Percentiles rank a stretch among this genome's conserved stretches.
Evolutionary conservation across 1,140 invertebrate species (phyloP).

Genomic region (Zaprionus taronus): DNA sequence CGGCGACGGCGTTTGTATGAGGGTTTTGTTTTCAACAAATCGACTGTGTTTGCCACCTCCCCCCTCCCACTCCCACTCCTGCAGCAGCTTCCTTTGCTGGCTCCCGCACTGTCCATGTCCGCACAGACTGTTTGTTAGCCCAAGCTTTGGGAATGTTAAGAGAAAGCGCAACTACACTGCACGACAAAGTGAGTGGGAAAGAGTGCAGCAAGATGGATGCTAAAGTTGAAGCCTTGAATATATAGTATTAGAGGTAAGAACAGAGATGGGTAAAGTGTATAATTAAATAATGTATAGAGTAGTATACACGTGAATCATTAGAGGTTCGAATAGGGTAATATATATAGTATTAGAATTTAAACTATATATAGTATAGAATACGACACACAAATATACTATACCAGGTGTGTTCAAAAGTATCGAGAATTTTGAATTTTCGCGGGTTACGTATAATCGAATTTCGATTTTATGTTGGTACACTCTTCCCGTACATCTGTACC

Average conservation of each 20-base stretch:
- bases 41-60: slow-evolving; percentile 47
- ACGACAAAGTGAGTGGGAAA: neutral
- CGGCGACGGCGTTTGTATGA: slow-evolving; percentile 8
- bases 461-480: too few relatives aligned
- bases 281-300: too few relatives aligned
- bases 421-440: too few relatives aligned
- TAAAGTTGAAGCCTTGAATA: neutral
- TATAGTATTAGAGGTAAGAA: neutral
- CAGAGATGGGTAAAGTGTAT: too few relatives aligned
- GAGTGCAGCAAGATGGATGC: neutral
- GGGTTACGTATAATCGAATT: too few relatives aligned
- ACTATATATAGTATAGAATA: neutral
- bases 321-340: too few relatives aligned
- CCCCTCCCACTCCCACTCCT: neutral
- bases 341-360: too few relatives aligned
- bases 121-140: slow-evolving; percentile 31
- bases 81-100: neutral
- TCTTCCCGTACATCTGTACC: too few relatives aligned
- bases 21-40: slow-evolving; percentile 60
- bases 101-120: neutral
- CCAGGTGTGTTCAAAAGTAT: too few relatives aligned
- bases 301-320: too few relatives aligned
- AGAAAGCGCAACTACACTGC: slow-evolving; percentile 42
- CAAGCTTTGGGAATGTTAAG: slow-evolving; percentile 35
- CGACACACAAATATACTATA: too few relatives aligned